Base-by-base conservation (phyloP, 2,888 invertebrate species). In the Acronicta alni region DNA sequence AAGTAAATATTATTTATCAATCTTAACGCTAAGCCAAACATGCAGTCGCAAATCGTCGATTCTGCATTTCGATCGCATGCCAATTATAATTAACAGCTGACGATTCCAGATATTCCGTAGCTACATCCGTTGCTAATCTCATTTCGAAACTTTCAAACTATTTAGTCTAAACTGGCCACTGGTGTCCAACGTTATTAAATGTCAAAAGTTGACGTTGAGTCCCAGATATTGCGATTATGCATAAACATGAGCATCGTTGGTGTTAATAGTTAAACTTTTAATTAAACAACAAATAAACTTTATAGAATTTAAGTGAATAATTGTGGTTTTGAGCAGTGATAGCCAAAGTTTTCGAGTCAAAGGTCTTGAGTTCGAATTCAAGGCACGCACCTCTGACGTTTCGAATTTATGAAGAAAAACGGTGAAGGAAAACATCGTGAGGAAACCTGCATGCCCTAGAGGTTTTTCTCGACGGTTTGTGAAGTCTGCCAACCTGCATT, bases 251-350 rank as follows among this genome's bases (percentile, higher is more conserved):
- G 52, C 64, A 44, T 53, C 38, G 61, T 71, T 70, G 67, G 46
- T 57, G 63, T 55, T 75, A 76, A 79, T 72, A 68, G 75, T 38
- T 51, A 51, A 83, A 83, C 76, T 83, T 83, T 81, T 83, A 81
- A 83, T 83, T 82, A 82, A 82, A 77, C 69, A 58, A 74, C 41
- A 51, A 56, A 62, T 76, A 61, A 63, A 65, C 64, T 53, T 62
- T 49, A 63, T 52, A 52, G 47, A 49, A 44, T 37, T 41, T 56
- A 48, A 65, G 59, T 38, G 10, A 62, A 62, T 43, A 54, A 20
- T 7, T 35, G 20, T 44, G 23, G 23, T 23, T n/a, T n/a, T n/a
- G n/a, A n/a, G n/a, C n/a, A n/a, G n/a, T n/a, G n/a, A n/a, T n/a
- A n/a, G n/a, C n/a, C n/a, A n/a, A n/a, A n/a, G n/a, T n/a, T n/a